Evolutionary conservation across 1,140 invertebrate species (phyloP).

Genomic region (Diabrotica undecimpunctata): DNA sequence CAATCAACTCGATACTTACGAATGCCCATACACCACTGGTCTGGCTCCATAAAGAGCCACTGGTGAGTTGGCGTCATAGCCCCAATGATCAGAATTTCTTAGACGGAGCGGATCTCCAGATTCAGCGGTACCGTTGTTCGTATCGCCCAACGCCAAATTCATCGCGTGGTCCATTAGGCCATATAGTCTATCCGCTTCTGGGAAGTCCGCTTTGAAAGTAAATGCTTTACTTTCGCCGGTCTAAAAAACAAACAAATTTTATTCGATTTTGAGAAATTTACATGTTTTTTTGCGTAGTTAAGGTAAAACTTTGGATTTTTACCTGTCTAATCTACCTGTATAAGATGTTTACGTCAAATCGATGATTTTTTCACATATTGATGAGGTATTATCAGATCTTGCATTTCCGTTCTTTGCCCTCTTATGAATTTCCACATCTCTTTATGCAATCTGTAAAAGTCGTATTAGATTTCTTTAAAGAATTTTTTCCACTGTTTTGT

Average conservation of each 20-base stretch:
- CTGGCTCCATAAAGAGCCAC: slow-evolving; percentile 95
- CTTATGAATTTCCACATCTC: no score
- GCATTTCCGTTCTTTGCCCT: no score
- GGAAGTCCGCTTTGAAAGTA: slow-evolving; percentile 89
- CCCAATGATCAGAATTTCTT: slow-evolving; percentile 96
- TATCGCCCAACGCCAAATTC: slow-evolving; percentile 77
- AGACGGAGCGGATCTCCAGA: slow-evolving; percentile 87
- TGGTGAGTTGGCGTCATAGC: slow-evolving; percentile 86
- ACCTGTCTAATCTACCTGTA: no score
- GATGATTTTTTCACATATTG: no score
- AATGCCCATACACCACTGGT: slow-evolving; percentile 89
- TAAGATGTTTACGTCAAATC: no score
- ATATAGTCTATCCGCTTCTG: slow-evolving; percentile 84
- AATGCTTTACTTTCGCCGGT: slow-evolving; percentile 47
- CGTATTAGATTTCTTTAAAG: no score
- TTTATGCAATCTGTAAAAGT: no score
- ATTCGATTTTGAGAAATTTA: no score
- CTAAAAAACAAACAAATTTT: slow-evolving; percentile 7
- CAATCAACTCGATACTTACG: slow-evolving; percentile 72
- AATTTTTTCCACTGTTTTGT: no score
- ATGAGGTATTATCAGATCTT: no score
- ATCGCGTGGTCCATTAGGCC: slow-evolving; percentile 96
- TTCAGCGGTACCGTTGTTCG: slow-evolving; percentile 51
- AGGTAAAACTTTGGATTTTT: no score
- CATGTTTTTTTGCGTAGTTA: no score